phyloP scores from a whole-genome alignment of 2,113 vertebrate genomes.

The Paradisaea rubra region DNA sequence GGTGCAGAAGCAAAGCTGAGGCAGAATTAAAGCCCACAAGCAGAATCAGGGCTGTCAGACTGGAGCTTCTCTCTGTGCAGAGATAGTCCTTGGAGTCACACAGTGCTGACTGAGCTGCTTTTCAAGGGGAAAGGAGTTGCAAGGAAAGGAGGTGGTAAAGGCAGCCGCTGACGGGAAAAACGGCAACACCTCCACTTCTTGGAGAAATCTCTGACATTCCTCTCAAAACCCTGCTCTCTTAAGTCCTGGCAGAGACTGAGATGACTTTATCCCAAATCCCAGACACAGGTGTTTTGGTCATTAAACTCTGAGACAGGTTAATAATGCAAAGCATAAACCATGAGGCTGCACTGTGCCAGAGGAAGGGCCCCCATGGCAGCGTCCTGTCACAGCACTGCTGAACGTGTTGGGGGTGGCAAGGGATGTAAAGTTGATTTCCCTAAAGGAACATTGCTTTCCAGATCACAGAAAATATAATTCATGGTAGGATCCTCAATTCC shows the following conservation, averaged over 20 bases:
- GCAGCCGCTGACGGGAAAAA: neutral
- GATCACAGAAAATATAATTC: neutral
- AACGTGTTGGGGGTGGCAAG: accelerated
- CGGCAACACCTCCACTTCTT: neutral
- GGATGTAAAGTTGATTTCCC: neutral
- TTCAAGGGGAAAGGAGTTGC: too few relatives aligned
- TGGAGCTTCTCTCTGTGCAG: accelerated
- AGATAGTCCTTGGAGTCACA: neutral
- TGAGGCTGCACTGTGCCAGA: neutral
- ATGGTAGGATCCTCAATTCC: neutral
- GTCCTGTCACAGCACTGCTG: neutral
- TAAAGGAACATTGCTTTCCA: neutral
- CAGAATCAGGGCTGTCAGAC: neutral
- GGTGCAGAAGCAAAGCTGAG: neutral
- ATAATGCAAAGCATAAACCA: neutral
- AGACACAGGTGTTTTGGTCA: neutral
- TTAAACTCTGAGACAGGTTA: neutral
- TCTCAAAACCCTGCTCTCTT: neutral
- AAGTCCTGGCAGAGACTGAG: neutral
- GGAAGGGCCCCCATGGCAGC: neutral
- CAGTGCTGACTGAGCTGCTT: neutral
- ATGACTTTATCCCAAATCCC: neutral
- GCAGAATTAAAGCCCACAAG: neutral
- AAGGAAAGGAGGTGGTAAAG: neutral
- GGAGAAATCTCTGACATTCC: neutral